Evolutionary conservation across 2,888 invertebrate species (phyloP), one percentile per base, ranked within the genome.

Genomic region (Loripinus fragilis): DNA sequence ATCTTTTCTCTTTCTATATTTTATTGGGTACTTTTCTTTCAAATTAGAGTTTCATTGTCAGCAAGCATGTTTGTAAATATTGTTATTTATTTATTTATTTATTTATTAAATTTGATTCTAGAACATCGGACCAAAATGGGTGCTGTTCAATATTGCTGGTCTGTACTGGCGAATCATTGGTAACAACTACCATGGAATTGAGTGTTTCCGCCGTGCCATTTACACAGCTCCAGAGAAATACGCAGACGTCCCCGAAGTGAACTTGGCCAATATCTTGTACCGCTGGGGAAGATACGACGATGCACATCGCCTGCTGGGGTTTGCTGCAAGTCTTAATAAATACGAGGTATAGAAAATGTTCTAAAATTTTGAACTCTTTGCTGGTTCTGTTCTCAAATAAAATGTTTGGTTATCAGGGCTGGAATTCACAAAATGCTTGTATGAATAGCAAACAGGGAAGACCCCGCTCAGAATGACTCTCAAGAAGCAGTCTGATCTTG

Each of bases 91-190:
- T 8, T 38, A 38, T 38, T 8, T 12, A 38, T 38, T 45, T 15
- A 17, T 8, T 45, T 45, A 15, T 52, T 2, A 7, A 23, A 8
- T 52, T 52, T 25, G n/a, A 25, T 52, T 52, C 52, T 93, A 97
- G 96, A 95, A 95, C 93, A 94, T 96, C 69, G 96, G 96, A 0
- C 96, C 97, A 0, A 95, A 95, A 81, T 97, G 97, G 97, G 94
- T 96, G 10, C 92, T 96, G 28, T 95, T 95, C 87, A 96, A 96
- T 17, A 91, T 97, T 52, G 96, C 97, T 0, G 96, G 96, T 0
- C 93, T 97, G 25, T 97, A 97, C 92, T 97, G 97, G 97, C 95
- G 97, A 12, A 95, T 96, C 0, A 95, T 96, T 3, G 95, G 96
- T 8, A 96, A 96, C 90, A 95, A 95, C 42, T 94, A 94, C 66